phyloP scores from a whole-genome alignment of 23 tunicate species.

The Oikopleura albicans region DNA sequence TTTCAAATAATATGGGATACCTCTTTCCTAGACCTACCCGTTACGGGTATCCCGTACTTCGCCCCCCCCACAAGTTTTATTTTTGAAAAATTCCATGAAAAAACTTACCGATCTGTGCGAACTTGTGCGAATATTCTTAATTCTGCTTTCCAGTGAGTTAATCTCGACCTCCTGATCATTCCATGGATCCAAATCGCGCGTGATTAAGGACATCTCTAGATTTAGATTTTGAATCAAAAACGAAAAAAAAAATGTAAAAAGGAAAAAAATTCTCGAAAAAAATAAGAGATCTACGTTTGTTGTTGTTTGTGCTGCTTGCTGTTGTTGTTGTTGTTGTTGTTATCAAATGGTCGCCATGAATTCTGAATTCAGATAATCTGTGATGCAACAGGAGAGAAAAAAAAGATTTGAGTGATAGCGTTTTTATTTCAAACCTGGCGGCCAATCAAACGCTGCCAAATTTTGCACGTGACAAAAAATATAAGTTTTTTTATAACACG shows the following conservation, averaged over 20 bases:
- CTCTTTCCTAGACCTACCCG: too few relatives aligned
- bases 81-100: neutral
- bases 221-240: neutral
- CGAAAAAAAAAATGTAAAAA: neutral
- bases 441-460: neutral
- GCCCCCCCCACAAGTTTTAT: too few relatives aligned
- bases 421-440: neutral
- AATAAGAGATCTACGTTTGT: too few relatives aligned
- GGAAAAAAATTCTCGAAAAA: too few relatives aligned
- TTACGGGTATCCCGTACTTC: too few relatives aligned
- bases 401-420: too few relatives aligned
- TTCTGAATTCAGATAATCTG: too few relatives aligned
- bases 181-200: constrained; percentile 18
- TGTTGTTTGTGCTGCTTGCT: too few relatives aligned
- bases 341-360: too few relatives aligned
- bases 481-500: neutral
- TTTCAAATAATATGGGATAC: too few relatives aligned
- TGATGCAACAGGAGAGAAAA: too few relatives aligned
- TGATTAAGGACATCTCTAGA: neutral
- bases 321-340: too few relatives aligned
- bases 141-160: neutral
- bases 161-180: constrained; percentile 8
- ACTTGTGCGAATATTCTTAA: neutral
- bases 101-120: constrained; percentile 9
- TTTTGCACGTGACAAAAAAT: neutral